Percentiles rank a stretch among this genome's conserved stretches.
phyloP scores from a whole-genome alignment of 2,113 vertebrate species.

The Atractosteus spatula region DNA sequence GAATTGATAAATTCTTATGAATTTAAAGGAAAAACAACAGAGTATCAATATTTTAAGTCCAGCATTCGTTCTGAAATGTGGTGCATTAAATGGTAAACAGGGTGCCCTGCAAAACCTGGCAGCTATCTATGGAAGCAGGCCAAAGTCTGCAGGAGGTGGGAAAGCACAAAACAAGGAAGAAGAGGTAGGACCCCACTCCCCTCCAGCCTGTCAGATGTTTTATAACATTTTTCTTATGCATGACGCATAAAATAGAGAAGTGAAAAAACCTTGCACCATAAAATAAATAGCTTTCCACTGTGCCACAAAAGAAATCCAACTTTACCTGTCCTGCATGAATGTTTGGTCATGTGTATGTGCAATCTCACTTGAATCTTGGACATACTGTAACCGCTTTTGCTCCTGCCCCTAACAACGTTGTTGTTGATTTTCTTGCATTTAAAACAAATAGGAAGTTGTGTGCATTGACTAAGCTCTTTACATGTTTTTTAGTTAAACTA shows the following conservation, averaged over 20 bases:
- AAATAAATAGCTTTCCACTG: no score
- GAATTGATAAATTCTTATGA: no score
- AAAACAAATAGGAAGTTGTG: neutral
- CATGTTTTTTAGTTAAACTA: neutral
- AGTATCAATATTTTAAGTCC: no score
- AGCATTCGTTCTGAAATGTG: conserved; percentile 70
- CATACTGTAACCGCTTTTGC: no score
- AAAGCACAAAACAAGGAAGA: conserved; percentile 92
- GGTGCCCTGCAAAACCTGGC: conserved; percentile 86
- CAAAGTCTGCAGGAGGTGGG: conserved; percentile 79
- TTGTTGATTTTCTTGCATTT: no score
- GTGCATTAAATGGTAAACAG: conserved; percentile 91
- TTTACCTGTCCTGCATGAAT: no score
- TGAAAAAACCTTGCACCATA: no score
- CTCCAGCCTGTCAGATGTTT: conserved; percentile 37
- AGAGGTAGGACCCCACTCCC: conserved; percentile 84
- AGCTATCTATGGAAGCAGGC: conserved; percentile 83
- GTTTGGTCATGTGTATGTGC: no score
- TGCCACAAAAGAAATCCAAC: no score
- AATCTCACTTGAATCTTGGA: no score
- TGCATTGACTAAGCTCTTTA: conserved; percentile 9
- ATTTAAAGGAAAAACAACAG: neutral
- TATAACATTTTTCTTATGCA: conserved; percentile 48
- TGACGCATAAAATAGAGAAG: conserved; percentile 45
- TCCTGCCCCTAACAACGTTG: neutral